Evolutionary conservation across 2,797 vertebrate genomes (phyloP).

Genomic region (Crocidura indochinensis): DNA sequence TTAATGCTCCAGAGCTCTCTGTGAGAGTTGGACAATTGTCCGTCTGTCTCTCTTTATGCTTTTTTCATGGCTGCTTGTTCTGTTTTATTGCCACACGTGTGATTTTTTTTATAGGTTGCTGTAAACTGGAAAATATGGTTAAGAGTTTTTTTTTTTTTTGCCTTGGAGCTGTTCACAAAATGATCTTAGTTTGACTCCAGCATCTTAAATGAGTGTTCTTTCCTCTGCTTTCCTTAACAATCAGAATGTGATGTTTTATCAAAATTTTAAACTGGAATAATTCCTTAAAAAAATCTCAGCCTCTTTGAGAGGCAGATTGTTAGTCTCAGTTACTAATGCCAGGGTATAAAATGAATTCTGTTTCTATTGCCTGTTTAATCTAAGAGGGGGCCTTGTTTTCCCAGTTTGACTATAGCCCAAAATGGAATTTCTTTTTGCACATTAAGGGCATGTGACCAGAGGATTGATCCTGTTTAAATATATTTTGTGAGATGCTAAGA

Average conservation of each 20-base stretch:
- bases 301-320: slow-evolving; percentile 18
- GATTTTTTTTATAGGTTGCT: slow-evolving; percentile 72
- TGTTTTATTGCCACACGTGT: slow-evolving; percentile 70
- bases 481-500: not conserved
- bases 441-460: not conserved
- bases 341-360: slow-evolving; percentile 35
- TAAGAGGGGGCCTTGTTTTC: not conserved
- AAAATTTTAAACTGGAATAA: slow-evolving; percentile 60
- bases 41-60: slow-evolving; percentile 69
- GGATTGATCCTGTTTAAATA: not conserved
- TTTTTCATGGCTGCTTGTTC: slow-evolving; percentile 66
- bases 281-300: slow-evolving; percentile 28
- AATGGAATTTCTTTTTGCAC: not conserved
- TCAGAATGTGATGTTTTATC: slow-evolving; percentile 53
- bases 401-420: not conserved
- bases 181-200: slow-evolving; percentile 65
- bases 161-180: slow-evolving; percentile 71
- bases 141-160: slow-evolving; percentile 70
- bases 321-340: slow-evolving; percentile 53
- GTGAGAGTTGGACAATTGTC: slow-evolving; percentile 69
- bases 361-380: slow-evolving; percentile 25
- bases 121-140: slow-evolving; percentile 76
- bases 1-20: slow-evolving; percentile 39
- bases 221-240: slow-evolving; percentile 43
- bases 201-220: slow-evolving; percentile 9